Evolutionary conservation across 2,113 vertebrate species (phyloP), one percentile per base, ranked within the genome.

Genomic region (Leptodactylus fuscus): DNA sequence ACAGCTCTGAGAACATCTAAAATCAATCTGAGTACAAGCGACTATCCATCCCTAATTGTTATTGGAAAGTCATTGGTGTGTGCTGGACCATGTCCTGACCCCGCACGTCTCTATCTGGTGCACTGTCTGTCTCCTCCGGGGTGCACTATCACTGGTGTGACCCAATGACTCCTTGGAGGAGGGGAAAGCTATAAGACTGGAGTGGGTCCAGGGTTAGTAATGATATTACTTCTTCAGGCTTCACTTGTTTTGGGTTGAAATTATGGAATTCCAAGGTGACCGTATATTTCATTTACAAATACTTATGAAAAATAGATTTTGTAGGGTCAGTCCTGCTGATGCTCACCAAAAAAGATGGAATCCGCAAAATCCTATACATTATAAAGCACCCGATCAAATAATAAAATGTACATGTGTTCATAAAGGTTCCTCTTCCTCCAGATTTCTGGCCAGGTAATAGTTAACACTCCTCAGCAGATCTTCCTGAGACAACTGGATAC

Each of bases 41-140:
- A 84, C 51, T 65, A 46, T 49, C 41, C 73, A 60, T 84, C 38
- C 18, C 38, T 77, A 84, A 84, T 84, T 76, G 82, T 74, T 75
- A 76, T 76, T 83, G 71, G 70, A 75, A 83, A 83, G 49, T 74
- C 82, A 83, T 83, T 83, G 75, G 70, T 83, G 82, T 62, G 55
- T 75, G 82, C 82, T 75, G 82, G 82, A 60, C 70, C 82, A 29
- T 75, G 38, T 75, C 82, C 70, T 83, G 82, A 83, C 82, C 82
- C 34, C 70, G 18, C 49, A 62, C 18, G 22, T 75, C 70, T 83
- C 70, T 75, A 83, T 74, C 78, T 44, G 34, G 13, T 51, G 9
- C 27, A 82, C 24, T 55, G 6, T 55, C 34, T 24, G 34, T 38
- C 44, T 16, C 22, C 24, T 44, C 70, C 16, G 20, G 22, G 75